Base-by-base conservation (phyloP, 1,140 invertebrate species). In the Neodiprion pinetum region DNA sequence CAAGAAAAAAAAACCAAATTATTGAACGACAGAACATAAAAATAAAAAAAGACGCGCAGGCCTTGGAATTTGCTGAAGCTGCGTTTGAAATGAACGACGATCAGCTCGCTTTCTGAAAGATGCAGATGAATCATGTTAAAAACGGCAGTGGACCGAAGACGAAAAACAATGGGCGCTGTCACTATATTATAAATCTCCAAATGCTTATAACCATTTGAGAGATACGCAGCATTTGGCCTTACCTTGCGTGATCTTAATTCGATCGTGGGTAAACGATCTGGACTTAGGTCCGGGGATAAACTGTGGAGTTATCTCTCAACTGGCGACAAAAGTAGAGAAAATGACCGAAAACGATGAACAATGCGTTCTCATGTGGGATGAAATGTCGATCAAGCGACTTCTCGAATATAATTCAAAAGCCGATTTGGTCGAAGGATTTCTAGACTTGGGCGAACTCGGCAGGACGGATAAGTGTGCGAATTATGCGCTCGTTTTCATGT, bases 371-470 rank as follows among this genome's bases (percentile, higher is more conserved):
- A 72, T 23, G 17, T 21, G 17, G 17, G 17, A 21, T 21, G 17
- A 21, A 21, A 21, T 21, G 17, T 21, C 17, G 17, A 77, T 83
- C 12, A 78, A 77, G 67, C 71, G 49, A 70, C 66, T 66, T 21
- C 53, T 80, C 11, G 73, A 80, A 23, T 82, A 80, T 53, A 77
- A 79, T 65, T 40, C 49, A 48, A 75, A 78, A 53, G 50, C 72
- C 28, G 81, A 82, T 74, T 72, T 72, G 12, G 75, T 82, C 61
- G 75, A 74, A 71, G 80, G 80, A 17, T 80, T 76, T 75, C 28
- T 76, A 67, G 78, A 82, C 49, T 75, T 79, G n/a, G 75, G 75
- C 23, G 72, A 76, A 71, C 72, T 65, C 53, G 72, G 75, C 1
- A 5, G 72, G 48, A 67, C 75, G 28, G 68, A 67, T 67, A 66